These are phyloP conservation scores for Sebastes hopkinsi DNA, from an alignment of 2,797 vertebrate genomes.

Conservation along the genomic window DNA sequence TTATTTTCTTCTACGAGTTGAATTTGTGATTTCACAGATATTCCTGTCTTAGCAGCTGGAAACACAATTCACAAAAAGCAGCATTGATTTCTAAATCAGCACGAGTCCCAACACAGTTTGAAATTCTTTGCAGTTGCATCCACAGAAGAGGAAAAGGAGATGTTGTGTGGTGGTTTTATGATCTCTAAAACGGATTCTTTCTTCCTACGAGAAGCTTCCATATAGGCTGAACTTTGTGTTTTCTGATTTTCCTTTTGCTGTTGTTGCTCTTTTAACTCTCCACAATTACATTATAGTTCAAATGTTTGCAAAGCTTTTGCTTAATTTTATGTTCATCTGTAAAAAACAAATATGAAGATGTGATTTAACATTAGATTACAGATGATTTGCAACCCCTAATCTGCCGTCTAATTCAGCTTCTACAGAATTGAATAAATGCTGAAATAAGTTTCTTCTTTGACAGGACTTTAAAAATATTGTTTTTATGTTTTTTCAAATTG, in stretches of 20 bases:
- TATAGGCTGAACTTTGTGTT: neutral
- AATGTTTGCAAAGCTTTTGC: neutral
- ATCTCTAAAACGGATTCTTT: neutral
- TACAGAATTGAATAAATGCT: neutral
- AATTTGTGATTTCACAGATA: neutral
- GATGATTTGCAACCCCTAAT: neutral
- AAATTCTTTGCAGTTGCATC: neutral
- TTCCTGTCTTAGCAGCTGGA: neutral
- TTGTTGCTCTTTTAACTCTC: neutral
- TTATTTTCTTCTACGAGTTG: neutral
- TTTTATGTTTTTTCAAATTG: neutral
- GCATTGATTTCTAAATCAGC: slow-evolving; percentile 3
- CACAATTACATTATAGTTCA: neutral
- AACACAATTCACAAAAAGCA: neutral
- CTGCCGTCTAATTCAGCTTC: neutral
- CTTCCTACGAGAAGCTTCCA: neutral
- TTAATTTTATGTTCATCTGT: neutral
- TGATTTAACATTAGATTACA: neutral
- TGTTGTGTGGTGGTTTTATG: neutral
- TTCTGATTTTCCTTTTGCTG: neutral
- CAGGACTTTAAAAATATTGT: neutral
- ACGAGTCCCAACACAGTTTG: neutral
- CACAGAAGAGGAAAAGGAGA: neutral
- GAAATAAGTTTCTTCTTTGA: neutral
- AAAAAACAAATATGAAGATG: neutral